A percentile compares a stretch with the other conserved stretches of the same genome.
These are phyloP conservation scores for Falco berigora DNA, from an alignment of 2,797 vertebrate genomes.

Conservation along the genomic window DNA sequence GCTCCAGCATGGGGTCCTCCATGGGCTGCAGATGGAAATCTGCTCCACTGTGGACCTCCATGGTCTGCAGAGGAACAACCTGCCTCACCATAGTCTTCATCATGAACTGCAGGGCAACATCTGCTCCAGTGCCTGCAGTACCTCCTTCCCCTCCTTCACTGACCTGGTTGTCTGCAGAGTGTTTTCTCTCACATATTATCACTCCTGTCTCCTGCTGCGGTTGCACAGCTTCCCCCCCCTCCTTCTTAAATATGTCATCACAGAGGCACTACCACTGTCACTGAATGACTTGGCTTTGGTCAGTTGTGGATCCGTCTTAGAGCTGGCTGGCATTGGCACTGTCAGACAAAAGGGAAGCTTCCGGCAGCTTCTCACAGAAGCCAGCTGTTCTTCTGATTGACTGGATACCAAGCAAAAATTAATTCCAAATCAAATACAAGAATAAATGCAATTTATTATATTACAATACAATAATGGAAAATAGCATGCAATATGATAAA, in stretches of 20 bases:
- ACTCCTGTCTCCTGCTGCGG: neutral
- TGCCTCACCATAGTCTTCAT: neutral
- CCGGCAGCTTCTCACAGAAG: accelerated
- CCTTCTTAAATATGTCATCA: neutral
- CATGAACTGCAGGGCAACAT: accelerated
- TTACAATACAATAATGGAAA: no score
- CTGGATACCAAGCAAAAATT: no score
- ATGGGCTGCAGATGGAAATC: neutral
- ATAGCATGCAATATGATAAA: no score
- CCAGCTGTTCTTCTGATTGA: neutral
- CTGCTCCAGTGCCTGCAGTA: neutral
- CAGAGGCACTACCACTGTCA: neutral
- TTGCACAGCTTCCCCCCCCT: neutral
- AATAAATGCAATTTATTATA: no score
- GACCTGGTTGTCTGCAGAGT: neutral
- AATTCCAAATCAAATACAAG: no score
- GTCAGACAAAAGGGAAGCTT: neutral
- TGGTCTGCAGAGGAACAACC: neutral
- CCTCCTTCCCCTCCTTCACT: neutral
- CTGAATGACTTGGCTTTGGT: neutral
- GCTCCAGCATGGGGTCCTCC: neutral
- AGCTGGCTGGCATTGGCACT: neutral
- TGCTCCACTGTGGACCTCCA: neutral
- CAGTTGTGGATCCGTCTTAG: neutral
- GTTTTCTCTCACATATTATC: neutral